phyloP scores from a whole-genome alignment of 2,113 vertebrate species.

The Hippocampus guttulatus region DNA sequence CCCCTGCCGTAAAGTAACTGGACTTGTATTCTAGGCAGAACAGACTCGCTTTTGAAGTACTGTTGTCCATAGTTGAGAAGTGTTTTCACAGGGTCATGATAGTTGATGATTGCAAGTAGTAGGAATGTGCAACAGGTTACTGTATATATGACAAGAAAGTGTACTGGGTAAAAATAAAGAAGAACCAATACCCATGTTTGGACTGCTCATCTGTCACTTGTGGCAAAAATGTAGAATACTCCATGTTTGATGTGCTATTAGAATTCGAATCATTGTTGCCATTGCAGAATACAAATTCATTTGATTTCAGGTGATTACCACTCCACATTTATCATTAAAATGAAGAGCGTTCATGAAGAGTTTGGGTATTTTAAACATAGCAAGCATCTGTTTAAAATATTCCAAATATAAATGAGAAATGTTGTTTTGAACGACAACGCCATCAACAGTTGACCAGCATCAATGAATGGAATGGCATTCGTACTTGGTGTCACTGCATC shows the following conservation, averaged over 20 bases:
- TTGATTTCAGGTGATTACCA: no score
- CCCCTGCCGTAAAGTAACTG: no score
- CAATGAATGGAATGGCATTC: neutral
- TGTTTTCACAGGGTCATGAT: neutral
- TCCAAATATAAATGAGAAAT: neutral
- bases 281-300: no score
- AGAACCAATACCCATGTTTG: neutral
- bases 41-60: no score
- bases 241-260: neutral
- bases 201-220: neutral
- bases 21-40: no score
- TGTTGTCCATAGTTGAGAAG: no score
- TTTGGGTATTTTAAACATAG: neutral
- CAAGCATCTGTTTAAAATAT: neutral
- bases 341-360: neutral
- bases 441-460: neutral
- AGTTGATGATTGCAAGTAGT: neutral
- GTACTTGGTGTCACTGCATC: neutral
- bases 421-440: neutral
- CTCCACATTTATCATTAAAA: neutral
- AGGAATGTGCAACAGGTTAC: neutral
- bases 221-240: neutral
- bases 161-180: neutral
- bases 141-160: neutral
- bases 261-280: neutral